Conservation (phyloP, 2,888 invertebrate genomes). For the Cetonia aurata region DNA sequence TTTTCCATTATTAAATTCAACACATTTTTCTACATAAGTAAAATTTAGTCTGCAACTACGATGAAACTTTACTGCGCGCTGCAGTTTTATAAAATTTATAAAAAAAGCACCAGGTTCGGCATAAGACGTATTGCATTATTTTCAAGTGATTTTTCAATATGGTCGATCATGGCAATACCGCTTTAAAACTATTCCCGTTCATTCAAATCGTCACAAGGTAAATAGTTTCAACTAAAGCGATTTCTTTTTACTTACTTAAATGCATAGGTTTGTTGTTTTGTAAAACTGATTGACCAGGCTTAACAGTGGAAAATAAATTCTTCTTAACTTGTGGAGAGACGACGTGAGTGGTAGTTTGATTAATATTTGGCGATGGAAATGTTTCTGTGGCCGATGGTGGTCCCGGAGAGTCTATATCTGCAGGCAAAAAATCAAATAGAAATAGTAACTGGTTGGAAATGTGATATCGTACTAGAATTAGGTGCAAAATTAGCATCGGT, state of each 20-base stretch:
- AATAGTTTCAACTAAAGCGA: neutral
- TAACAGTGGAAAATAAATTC: conserved; percentile 63
- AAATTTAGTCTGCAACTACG: no score
- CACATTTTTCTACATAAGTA: no score
- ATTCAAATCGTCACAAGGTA: neutral
- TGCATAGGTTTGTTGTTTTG: conserved; percentile 51
- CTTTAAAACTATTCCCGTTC: neutral
- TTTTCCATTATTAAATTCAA: no score
- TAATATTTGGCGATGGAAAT: conserved; percentile 75
- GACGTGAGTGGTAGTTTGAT: conserved; percentile 60
- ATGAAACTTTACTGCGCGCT: no score
- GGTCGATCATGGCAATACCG: no score
- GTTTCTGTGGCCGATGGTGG: conserved; percentile 72
- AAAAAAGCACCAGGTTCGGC: no score
- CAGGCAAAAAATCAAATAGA: neutral
- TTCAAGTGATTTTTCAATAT: no score
- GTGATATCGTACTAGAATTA: conserved; percentile 9
- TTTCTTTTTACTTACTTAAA: conserved; percentile 20
- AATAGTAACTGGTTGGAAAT: neutral
- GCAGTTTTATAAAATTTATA: no score
- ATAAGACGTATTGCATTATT: no score
- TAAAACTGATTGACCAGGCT: conserved; percentile 71
- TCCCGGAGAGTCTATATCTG: conserved; percentile 67
- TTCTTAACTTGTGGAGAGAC: conserved; percentile 56
- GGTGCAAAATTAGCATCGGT: conserved; percentile 1